Percentiles rank a stretch among this genome's conserved stretches.
These are phyloP conservation scores for Cinclus cinclus DNA, from an alignment of 2,113 vertebrate species.

Conservation along the genomic window DNA sequence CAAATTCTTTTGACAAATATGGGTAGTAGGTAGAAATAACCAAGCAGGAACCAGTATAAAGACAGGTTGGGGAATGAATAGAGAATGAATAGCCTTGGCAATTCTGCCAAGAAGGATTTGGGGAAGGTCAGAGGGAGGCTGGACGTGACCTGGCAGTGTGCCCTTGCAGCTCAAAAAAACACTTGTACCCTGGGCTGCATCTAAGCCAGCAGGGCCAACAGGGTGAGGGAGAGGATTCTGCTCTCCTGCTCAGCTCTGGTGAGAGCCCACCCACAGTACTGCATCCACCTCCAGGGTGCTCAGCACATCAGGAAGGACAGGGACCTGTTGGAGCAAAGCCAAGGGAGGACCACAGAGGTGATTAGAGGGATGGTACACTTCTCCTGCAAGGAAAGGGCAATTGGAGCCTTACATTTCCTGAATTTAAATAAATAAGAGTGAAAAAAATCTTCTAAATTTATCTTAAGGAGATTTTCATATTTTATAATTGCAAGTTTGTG, in stretches of 20 bases:
- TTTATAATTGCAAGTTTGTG: background rate
- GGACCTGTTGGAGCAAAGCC: background rate
- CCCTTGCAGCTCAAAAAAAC: background rate
- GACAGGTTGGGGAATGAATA: background rate
- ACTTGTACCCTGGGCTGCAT: background rate
- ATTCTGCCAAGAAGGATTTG: background rate
- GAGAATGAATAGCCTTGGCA: no score
- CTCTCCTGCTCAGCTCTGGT: background rate
- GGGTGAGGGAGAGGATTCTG: accelerated
- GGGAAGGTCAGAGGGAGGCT: background rate
- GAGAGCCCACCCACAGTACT: no score
- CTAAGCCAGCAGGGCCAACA: background rate
- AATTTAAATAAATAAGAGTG: background rate
- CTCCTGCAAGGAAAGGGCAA: background rate
- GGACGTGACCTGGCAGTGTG: background rate
- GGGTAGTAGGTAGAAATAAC: background rate
- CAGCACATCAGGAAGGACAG: background rate
- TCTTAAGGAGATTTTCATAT: background rate
- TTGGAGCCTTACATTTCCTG: background rate
- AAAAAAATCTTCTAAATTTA: background rate
- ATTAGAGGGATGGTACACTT: background rate
- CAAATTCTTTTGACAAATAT: background rate
- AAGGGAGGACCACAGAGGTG: background rate
- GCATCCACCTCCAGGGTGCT: no score
- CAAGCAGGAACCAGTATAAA: background rate